A percentile compares a stretch with the other conserved stretches of the same genome.
Evolutionary conservation across 2,797 vertebrate genomes (phyloP).

Genomic region (Peromyscus aztecus): DNA sequence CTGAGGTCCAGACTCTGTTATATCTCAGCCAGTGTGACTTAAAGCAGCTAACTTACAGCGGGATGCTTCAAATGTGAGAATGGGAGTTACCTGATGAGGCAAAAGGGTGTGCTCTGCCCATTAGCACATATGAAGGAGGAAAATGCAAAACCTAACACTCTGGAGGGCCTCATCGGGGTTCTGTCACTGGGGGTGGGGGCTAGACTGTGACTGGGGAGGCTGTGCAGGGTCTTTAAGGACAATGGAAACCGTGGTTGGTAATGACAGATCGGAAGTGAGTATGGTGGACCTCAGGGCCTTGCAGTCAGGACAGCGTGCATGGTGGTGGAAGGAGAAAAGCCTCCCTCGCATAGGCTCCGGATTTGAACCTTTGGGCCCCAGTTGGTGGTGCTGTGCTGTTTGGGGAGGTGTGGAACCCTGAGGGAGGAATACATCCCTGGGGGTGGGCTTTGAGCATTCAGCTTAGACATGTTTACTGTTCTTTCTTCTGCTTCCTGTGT

Average conservation of each 20-base stretch:
- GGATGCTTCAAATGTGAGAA: no score
- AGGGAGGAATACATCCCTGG: not conserved
- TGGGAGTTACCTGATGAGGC: no score
- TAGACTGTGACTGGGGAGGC: not conserved
- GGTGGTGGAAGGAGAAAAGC: not conserved
- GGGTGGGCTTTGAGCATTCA: not conserved
- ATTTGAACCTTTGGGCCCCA: not conserved
- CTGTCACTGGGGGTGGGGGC: not conserved
- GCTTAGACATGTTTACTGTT: not conserved
- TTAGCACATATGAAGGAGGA: not conserved
- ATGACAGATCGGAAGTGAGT: not conserved
- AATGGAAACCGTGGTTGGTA: not conserved
- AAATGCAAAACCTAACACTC: not conserved
- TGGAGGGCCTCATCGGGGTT: no score
- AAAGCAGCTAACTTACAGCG: not conserved
- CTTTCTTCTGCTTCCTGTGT: not conserved
- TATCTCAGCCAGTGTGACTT: not conserved
- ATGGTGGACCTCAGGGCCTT: not conserved
- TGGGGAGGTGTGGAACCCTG: not conserved
- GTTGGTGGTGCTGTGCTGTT: not conserved
- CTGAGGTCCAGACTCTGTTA: not conserved
- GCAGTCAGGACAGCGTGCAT: not conserved
- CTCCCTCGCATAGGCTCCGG: not conserved
- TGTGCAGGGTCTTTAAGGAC: not conserved
- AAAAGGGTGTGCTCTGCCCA: not conserved